These are phyloP conservation scores for Mnemiopsis leidyi DNA, from an alignment of 37 sponge, comb jelly and placozoan genomes.

Conservation along the genomic window DNA sequence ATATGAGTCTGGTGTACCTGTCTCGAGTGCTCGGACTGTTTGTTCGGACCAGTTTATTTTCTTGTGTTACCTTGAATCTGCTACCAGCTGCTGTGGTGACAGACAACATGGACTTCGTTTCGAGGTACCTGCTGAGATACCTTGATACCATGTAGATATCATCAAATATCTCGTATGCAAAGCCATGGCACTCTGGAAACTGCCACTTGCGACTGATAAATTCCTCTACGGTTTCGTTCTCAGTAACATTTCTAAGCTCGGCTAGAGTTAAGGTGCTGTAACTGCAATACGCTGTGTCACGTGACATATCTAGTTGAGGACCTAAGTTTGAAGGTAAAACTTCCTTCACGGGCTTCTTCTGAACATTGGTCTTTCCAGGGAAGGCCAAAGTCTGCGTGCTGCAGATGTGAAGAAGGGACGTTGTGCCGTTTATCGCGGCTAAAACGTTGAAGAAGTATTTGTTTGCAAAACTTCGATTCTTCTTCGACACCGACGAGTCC, in stretches of 20 bases:
- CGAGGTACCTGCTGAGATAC: not conserved
- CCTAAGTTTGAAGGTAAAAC: not conserved
- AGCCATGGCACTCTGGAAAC: constrained; percentile 42
- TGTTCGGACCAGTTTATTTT: not conserved
- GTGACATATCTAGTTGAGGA: not conserved
- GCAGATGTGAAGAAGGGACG: constrained; percentile 40
- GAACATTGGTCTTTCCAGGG: not conserved
- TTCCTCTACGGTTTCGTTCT: constrained; percentile 11
- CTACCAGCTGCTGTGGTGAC: constrained; percentile 57
- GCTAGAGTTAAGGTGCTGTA: not conserved
- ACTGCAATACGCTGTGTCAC: constrained; percentile 17
- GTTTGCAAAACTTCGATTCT: not conserved
- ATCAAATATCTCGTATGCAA: constrained; percentile 23
- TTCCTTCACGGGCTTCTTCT: constrained; percentile 7
- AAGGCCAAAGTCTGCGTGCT: not conserved
- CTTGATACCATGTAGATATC: constrained; percentile 47
- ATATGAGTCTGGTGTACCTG: constrained; percentile 5
- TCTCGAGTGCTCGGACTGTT: constrained; percentile 23
- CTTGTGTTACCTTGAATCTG: constrained; percentile 8
- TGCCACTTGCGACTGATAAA: not conserved
- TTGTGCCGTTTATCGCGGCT: not conserved
- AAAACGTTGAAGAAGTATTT: constrained; percentile 14
- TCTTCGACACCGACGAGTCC: not conserved
- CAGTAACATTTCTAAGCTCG: not conserved
- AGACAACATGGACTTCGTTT: not conserved